A percentile compares a stretch with the other conserved stretches of the same genome.
Conservation (phyloP, 2,888 invertebrate species). For the Galerucella pusilla region DNA sequence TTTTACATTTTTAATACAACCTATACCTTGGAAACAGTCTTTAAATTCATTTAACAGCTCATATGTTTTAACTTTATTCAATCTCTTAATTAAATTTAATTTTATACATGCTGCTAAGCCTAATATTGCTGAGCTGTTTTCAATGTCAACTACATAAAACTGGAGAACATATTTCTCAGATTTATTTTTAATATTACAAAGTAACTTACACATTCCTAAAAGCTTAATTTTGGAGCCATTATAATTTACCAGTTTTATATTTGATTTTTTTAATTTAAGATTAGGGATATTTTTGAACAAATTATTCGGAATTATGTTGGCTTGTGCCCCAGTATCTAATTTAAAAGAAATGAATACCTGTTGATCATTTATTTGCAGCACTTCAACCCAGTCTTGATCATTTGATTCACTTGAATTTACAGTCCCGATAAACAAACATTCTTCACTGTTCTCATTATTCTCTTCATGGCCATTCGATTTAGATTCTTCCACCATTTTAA, state of each 20-base stretch:
- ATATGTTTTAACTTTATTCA: not conserved
- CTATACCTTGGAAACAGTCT: too few species aligned
- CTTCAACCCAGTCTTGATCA: not conserved
- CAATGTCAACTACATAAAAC: not conserved
- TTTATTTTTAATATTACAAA: slow-evolving; percentile 1
- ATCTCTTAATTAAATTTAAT: too few species aligned
- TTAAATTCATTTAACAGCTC: not conserved
- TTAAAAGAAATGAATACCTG: not conserved
- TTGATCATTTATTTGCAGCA: not conserved
- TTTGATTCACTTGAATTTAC: not conserved
- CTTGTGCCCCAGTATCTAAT: not conserved
- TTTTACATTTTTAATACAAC: too few species aligned
- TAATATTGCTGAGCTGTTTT: too few species aligned
- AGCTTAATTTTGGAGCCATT: slow-evolving; percentile 1
- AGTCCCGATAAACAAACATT: not conserved
- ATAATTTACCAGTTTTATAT: not conserved
- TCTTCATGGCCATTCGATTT: not conserved
- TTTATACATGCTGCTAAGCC: too few species aligned
- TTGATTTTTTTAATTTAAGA: not conserved
- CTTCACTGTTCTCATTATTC: not conserved
- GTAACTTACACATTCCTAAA: not conserved
- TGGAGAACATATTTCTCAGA: not conserved
- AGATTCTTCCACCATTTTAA: not conserved
- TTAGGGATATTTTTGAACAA: not conserved
- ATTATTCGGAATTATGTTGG: not conserved